These are phyloP conservation scores for Gambusia affinis DNA, from an alignment of 2,113 vertebrate genomes.

Conservation along the genomic window DNA sequence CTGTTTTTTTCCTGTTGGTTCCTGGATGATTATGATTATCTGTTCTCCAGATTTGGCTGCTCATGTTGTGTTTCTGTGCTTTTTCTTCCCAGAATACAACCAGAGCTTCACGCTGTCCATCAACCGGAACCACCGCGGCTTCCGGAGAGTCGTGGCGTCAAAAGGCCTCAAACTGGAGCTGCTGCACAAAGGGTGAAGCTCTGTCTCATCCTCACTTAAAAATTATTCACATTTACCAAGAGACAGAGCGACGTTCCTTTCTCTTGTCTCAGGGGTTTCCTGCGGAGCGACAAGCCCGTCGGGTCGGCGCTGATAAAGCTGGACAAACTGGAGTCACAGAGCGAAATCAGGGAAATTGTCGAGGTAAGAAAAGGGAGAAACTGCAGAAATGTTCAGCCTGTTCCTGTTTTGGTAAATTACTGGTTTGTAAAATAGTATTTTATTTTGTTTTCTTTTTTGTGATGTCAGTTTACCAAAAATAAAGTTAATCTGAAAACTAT, in stretches of 20 bases:
- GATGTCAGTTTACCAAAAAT: no score
- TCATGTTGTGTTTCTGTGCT: neutral
- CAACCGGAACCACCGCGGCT: constrained; percentile 93
- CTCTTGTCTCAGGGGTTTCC: constrained; percentile 84
- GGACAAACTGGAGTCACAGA: constrained; percentile 90
- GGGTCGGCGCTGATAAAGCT: constrained; percentile 91
- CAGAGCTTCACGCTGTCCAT: constrained; percentile 93
- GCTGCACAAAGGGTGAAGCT: constrained; percentile 93
- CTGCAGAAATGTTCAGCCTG: neutral
- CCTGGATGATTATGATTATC: neutral
- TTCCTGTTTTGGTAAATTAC: no score
- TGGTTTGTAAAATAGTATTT: no score
- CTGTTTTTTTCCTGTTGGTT: neutral
- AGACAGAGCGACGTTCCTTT: neutral
- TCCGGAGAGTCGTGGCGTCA: constrained; percentile 86
- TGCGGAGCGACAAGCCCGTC: constrained; percentile 93
- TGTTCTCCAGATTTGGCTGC: no score
- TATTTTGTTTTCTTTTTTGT: no score
- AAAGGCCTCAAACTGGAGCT: constrained; percentile 97
- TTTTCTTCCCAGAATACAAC: constrained; percentile 85
- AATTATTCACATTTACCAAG: neutral
- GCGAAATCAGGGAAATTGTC: constrained; percentile 93
- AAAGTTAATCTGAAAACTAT: no score
- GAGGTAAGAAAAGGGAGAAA: constrained; percentile 79
- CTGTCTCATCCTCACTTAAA: neutral